These are phyloP conservation scores for Lasiommata megera DNA, from an alignment of 2,888 invertebrate genomes.

Conservation along the genomic window DNA sequence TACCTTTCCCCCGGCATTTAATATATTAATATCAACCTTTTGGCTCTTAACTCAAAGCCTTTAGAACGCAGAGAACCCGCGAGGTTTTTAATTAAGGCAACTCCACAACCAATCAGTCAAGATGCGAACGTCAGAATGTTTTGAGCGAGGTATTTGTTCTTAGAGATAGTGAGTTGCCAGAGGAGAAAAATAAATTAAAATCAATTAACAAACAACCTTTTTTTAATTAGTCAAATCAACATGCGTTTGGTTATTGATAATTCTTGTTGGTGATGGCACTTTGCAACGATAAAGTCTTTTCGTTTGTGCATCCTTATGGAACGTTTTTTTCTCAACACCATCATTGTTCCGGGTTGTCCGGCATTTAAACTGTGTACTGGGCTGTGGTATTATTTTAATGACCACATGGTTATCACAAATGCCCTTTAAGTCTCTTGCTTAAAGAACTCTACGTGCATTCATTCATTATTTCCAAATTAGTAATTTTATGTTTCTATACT, in stretches of 20 bases:
- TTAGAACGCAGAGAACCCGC: slow-evolving; percentile 35
- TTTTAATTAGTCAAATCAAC: slow-evolving; percentile 2
- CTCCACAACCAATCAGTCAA: slow-evolving; percentile 44
- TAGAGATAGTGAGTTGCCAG: slow-evolving; percentile 26
- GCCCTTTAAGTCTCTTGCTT: too few relatives aligned
- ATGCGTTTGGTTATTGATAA: slow-evolving; percentile 3
- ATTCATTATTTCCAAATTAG: too few relatives aligned
- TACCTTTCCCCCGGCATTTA: slow-evolving; percentile 22
- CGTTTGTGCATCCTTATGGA: too few relatives aligned
- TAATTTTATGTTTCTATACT: too few relatives aligned
- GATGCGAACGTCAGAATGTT: slow-evolving; percentile 36
- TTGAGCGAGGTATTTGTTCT: slow-evolving; percentile 32
- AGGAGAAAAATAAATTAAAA: slow-evolving; percentile 24
- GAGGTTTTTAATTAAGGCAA: slow-evolving; percentile 44
- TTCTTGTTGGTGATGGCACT: background rate
- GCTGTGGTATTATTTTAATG: too few relatives aligned
- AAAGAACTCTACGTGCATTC: too few relatives aligned
- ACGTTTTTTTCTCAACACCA: too few relatives aligned
- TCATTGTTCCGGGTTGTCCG: too few relatives aligned
- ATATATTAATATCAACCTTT: slow-evolving; percentile 25
- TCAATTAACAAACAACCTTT: slow-evolving; percentile 14
- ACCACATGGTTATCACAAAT: too few relatives aligned
- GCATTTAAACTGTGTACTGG: too few relatives aligned
- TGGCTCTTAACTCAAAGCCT: slow-evolving; percentile 16
- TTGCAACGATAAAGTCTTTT: background rate